Evolutionary conservation across 2,797 vertebrate genomes (phyloP), one percentile per base, ranked within the genome.

Genomic region (Lepus townsendii): DNA sequence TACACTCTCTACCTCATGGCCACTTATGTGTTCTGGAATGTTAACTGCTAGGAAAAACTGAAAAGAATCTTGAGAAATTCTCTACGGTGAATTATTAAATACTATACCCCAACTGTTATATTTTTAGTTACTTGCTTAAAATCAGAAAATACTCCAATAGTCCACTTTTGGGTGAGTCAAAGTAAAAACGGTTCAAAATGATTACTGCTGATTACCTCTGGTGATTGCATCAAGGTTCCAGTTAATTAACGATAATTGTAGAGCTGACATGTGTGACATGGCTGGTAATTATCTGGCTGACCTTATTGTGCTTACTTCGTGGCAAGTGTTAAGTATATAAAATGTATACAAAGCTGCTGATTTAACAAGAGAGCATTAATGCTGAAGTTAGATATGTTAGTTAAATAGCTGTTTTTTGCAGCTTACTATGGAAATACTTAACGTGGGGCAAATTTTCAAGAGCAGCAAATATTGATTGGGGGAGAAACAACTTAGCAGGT

Each of bases 221-320:
- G 63, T 96, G 90, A 95, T 89, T 97, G 76, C 77, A 93, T 91
- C 80, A 85, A 77, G 50, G 79, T 94, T 93, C 72, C 91, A 96
- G 86, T 93, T 93, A 95, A 97, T 94, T 96, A 95, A 95, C 63
- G 80, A 87, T 95, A 96, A 85, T 94, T 96, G 50, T 93, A 30
- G n/a, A 96, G 91, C 66, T 94, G 69, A 75, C 93, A 96, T 77
- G 30, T 88, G 60, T 66, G 89, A 95, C 75, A 78, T 96, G 89
- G 72, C 76, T 83, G 22, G n/a, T 88, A 88, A 93, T 97, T 97
- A 97, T 80, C 78, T 69, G 68, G 14, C 88, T 95, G 88, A 95
- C 93, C 57, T 90, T 93, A 88, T 57, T 84, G 85, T 79, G 52
- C 83, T 95, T 82, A 77, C 60, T 93, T 94, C 73, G 83, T 83